phyloP scores from a whole-genome alignment of 2,113 vertebrate species.

The Chamaea fasciata region DNA sequence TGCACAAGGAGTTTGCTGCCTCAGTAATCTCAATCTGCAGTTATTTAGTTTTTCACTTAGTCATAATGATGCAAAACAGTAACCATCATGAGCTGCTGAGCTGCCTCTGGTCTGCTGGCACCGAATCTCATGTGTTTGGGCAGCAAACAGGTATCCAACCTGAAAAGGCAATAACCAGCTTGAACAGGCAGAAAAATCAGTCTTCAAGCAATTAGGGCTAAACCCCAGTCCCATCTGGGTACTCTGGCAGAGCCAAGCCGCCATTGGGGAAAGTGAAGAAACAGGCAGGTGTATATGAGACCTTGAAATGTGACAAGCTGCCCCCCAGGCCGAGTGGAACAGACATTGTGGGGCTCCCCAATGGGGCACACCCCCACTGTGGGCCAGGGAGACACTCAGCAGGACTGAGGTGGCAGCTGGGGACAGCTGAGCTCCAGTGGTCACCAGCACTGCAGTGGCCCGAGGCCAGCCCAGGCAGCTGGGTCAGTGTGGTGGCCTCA shows the following conservation, averaged over 20 bases:
- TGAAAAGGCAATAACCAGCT: neutral
- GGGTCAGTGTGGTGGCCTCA: neutral
- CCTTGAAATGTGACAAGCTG: neutral
- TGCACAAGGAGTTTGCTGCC: neutral
- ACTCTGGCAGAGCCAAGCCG: neutral
- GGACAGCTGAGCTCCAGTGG: neutral
- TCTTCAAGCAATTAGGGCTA: neutral
- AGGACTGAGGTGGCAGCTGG: neutral
- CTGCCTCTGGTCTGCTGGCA: neutral
- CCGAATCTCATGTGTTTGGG: neutral
- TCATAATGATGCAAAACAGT: neutral
- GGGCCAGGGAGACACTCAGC: neutral
- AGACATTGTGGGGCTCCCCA: fast-evolving
- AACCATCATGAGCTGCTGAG: neutral
- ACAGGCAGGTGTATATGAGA: neutral
- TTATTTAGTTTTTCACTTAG: neutral
- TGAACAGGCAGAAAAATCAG: neutral
- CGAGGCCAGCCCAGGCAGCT: fast-evolving
- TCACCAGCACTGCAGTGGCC: fast-evolving
- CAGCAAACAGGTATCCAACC: neutral
- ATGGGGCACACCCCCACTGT: fast-evolving
- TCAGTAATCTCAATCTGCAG: neutral
- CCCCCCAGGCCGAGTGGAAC: fast-evolving
- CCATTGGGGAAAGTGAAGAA: neutral
- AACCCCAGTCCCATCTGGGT: neutral